phyloP scores from a whole-genome alignment of 2,113 vertebrate species.

The Alosa alosa region DNA sequence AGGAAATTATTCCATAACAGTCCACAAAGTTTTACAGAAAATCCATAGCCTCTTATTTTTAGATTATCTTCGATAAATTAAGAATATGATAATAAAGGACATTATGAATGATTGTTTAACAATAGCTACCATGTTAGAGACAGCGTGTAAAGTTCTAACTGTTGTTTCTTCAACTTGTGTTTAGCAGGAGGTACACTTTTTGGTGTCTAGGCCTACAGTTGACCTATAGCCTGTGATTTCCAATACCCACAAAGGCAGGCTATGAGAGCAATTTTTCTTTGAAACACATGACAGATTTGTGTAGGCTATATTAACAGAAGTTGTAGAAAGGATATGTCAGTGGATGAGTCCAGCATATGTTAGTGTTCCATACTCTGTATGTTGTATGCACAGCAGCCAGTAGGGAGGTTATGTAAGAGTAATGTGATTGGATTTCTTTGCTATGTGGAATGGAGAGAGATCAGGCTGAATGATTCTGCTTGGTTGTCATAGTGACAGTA shows the following conservation, averaged over 20 bases:
- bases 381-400: conserved; percentile 53
- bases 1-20: no score
- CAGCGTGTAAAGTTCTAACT: no score
- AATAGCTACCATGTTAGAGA: no score
- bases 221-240: background rate
- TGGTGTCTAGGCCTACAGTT: background rate
- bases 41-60: no score
- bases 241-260: no score
- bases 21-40: no score
- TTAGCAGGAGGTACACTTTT: background rate
- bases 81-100: no score
- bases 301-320: background rate
- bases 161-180: no score
- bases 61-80: no score
- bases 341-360: background rate
- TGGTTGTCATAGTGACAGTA: conserved; percentile 76
- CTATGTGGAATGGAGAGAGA: conserved; percentile 70
- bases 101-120: no score
- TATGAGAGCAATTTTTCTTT: background rate
- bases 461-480: conserved; percentile 70
- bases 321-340: background rate
- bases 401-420: conserved; percentile 65
- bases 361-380: conserved; percentile 30
- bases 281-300: background rate
- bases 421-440: conserved; percentile 71